Percentiles rank a stretch among this genome's conserved stretches.
These are phyloP conservation scores for Zaprionus capensis DNA, from an alignment of 1,140 invertebrate species.

Conservation along the genomic window DNA sequence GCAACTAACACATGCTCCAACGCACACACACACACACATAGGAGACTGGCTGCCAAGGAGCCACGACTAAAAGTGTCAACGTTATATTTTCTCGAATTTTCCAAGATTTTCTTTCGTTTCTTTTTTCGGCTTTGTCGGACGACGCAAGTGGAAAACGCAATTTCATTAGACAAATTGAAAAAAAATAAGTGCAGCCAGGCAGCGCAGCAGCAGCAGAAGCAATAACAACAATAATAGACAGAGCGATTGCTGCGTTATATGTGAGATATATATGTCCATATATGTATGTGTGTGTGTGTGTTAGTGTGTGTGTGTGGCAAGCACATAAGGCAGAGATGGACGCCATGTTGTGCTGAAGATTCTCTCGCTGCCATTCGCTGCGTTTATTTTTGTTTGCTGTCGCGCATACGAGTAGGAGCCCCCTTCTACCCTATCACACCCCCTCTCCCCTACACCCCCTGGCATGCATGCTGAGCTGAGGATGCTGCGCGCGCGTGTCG, in stretches of 20 bases:
- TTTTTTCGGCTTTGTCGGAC: conserved; percentile 29
- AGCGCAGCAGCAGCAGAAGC: conserved; percentile 46
- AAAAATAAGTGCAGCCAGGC: conserved; percentile 77
- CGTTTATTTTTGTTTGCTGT: conserved; percentile 59
- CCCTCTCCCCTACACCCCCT: conserved; percentile 3
- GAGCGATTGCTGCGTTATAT: conserved; percentile 20
- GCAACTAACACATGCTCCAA: conserved; percentile 47
- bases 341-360: conserved; percentile 70
- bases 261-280: conserved; percentile 6
- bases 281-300: conserved; percentile 1
- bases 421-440: background rate
- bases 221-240: conserved; percentile 45
- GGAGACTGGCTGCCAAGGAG: conserved; percentile 10
- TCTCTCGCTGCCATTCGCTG: conserved; percentile 66
- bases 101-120: conserved; percentile 55
- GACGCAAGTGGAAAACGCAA: conserved; percentile 80
- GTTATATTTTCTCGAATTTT: conserved; percentile 78
- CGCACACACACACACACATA: conserved; percentile 30
- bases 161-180: conserved; percentile 84
- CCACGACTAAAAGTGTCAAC: conserved; percentile 73
- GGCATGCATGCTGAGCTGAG: conserved; percentile 38
- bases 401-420: conserved; percentile 72
- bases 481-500: conserved; percentile 74
- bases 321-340: conserved; percentile 56
- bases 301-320: conserved; percentile 12